Evolutionary conservation across 2,888 invertebrate species (phyloP).

Genomic region (Caenorhabditis imperialis): DNA sequence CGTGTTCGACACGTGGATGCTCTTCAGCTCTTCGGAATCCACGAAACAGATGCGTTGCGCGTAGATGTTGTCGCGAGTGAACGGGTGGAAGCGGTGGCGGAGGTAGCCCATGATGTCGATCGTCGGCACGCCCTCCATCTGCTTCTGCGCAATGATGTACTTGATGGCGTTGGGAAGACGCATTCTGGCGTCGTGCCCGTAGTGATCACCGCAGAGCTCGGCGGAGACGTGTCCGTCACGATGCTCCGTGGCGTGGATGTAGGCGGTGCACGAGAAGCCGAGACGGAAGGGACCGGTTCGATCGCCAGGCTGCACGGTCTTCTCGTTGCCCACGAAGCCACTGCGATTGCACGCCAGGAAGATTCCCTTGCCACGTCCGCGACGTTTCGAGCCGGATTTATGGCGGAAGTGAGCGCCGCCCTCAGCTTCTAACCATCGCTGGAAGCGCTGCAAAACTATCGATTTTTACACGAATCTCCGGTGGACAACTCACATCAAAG

Average conservation of each 20-base stretch:
- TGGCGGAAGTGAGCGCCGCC: slow-evolving; percentile 70
- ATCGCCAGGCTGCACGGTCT: slow-evolving; percentile 12
- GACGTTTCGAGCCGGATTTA: slow-evolving; percentile 64
- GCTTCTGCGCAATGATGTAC: slow-evolving; percentile 63
- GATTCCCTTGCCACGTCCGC: slow-evolving; percentile 62
- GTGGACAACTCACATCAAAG: slow-evolving; percentile 48
- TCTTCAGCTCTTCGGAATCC: slow-evolving; percentile 61
- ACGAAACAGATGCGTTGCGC: slow-evolving; percentile 64
- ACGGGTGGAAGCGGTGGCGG: slow-evolving; percentile 49
- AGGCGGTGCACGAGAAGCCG: slow-evolving; percentile 66
- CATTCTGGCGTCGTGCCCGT: slow-evolving; percentile 68
- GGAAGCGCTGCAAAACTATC: slow-evolving; percentile 52
- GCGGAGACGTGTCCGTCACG: slow-evolving; percentile 58
- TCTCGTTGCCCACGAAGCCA: slow-evolving; percentile 46
- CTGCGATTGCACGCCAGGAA: slow-evolving; percentile 67
- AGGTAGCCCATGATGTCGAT: slow-evolving; percentile 48
- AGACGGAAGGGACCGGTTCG: slow-evolving; percentile 63
- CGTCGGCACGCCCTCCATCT: slow-evolving; percentile 46
- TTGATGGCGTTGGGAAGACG: slow-evolving; percentile 66
- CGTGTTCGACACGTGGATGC: slow-evolving; percentile 49
- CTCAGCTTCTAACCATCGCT: slow-evolving; percentile 64
- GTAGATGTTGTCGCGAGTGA: slow-evolving; percentile 57
- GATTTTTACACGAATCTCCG: neutral
- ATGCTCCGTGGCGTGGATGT: slow-evolving; percentile 64
- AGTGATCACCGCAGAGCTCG: slow-evolving; percentile 67